These are phyloP conservation scores for Lathronympha strigana DNA, from an alignment of 2,888 invertebrate species.

Conservation along the genomic window DNA sequence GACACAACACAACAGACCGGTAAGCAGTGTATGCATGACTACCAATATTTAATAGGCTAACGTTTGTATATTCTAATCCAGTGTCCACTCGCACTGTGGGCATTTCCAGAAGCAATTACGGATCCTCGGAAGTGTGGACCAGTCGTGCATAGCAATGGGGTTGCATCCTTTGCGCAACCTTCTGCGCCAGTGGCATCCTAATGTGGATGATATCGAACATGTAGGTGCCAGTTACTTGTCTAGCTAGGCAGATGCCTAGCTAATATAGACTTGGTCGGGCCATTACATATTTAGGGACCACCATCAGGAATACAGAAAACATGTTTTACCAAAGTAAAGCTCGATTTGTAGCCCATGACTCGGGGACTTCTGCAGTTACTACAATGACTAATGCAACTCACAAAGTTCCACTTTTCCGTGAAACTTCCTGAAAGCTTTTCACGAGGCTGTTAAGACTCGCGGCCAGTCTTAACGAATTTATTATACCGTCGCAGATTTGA, in stretches of 20 bases:
- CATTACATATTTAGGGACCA: neutral
- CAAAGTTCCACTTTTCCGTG: too few species aligned
- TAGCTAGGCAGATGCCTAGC: neutral
- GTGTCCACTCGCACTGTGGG: conserved; percentile 19
- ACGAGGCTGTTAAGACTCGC: neutral
- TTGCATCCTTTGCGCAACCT: conserved; percentile 39
- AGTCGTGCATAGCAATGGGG: conserved; percentile 32
- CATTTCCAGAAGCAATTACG: conserved; percentile 41
- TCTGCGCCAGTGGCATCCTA: conserved; percentile 35
- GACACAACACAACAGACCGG: neutral
- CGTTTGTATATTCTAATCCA: conserved; percentile 30
- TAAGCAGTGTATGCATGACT: neutral
- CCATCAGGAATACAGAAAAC: neutral
- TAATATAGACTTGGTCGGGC: neutral
- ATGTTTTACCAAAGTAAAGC: too few species aligned
- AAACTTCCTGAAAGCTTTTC: neutral
- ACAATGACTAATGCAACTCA: too few species aligned
- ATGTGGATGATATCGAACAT: conserved; percentile 21
- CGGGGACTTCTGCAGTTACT: too few species aligned
- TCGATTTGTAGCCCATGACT: too few species aligned
- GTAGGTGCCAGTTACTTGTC: neutral
- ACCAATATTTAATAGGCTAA: conserved; percentile 7
- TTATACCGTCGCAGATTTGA: neutral
- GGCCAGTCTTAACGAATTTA: neutral
- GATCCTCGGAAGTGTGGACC: conserved; percentile 35